Percentiles rank a stretch among this genome's conserved stretches.
Evolutionary conservation across 2,113 vertebrate genomes (phyloP).

Genomic region (Egretta garzetta): DNA sequence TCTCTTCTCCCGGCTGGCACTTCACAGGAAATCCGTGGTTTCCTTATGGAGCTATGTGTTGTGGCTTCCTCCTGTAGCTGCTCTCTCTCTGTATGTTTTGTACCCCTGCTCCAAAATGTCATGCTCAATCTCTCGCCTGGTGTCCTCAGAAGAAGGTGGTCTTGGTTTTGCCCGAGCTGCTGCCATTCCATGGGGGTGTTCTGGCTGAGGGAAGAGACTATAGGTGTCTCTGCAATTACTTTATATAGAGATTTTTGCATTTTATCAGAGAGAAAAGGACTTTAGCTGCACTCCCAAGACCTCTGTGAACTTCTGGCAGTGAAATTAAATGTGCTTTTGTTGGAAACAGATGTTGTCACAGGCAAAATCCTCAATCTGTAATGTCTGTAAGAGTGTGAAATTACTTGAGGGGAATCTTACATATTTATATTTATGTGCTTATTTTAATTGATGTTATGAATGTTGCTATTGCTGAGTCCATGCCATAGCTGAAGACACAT

Average conservation of each 20-base stretch:
- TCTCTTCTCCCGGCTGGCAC: neutral
- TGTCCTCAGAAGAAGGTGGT: neutral
- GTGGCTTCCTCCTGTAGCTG: neutral
- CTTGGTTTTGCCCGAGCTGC: neutral
- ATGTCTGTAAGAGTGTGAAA: neutral
- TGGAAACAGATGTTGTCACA: neutral
- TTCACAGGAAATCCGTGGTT: slow-evolving; percentile 6
- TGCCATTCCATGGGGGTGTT: neutral
- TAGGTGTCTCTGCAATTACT: neutral
- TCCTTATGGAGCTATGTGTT: neutral
- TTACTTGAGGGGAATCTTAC: neutral
- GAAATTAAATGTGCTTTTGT: neutral
- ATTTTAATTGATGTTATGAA: neutral
- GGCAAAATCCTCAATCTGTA: neutral
- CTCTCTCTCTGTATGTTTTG: neutral
- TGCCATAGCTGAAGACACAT: neutral
- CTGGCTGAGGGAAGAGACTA: neutral
- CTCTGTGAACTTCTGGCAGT: neutral
- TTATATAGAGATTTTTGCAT: neutral
- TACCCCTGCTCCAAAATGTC: neutral
- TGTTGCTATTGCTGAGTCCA: neutral
- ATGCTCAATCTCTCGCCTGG: neutral
- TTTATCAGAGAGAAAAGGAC: neutral
- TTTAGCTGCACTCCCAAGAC: neutral
- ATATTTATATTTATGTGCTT: neutral